phyloP scores from a whole-genome alignment of 1,140 invertebrate species.

The Ooceraea biroi region DNA sequence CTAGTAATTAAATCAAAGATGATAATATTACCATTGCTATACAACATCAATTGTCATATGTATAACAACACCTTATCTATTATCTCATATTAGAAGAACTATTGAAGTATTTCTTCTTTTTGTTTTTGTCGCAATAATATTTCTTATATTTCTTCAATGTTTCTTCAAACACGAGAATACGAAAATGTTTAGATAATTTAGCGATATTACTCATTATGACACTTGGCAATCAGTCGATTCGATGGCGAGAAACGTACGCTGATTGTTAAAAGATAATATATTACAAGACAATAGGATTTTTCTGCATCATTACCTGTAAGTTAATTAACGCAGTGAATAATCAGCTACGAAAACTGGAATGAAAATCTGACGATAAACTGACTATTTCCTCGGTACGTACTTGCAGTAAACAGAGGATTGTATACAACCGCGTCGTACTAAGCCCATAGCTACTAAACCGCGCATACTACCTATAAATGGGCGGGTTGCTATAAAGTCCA shows the following conservation, averaged over 20 bases:
- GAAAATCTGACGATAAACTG: conserved; percentile 66
- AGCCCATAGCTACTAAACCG: conserved; percentile 78
- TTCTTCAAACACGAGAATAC: not conserved
- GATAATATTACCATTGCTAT: not conserved
- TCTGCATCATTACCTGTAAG: not conserved
- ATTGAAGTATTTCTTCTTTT: too few species aligned
- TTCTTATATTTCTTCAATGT: too few species aligned
- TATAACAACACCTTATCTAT: not conserved
- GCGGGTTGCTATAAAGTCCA: conserved; percentile 80
- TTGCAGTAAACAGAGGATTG: conserved; percentile 74
- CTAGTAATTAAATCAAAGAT: not conserved
- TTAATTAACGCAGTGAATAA: conserved; percentile 42
- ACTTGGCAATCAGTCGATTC: conserved; percentile 74
- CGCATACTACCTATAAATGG: conserved; percentile 77
- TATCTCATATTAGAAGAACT: not conserved
- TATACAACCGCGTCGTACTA: conserved; percentile 75
- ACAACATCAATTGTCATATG: not conserved
- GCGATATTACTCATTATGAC: conserved; percentile 6
- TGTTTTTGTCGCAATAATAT: too few species aligned
- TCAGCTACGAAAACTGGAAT: conserved; percentile 49
- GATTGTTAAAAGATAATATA: not conserved
- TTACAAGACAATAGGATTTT: not conserved
- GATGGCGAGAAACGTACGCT: not conserved
- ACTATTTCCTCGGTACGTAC: conserved; percentile 67
- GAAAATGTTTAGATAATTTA: not conserved